Evolutionary conservation across 23 tunicate species (phyloP), one percentile per base, ranked within the genome.

Genomic region (Styela plicata): DNA sequence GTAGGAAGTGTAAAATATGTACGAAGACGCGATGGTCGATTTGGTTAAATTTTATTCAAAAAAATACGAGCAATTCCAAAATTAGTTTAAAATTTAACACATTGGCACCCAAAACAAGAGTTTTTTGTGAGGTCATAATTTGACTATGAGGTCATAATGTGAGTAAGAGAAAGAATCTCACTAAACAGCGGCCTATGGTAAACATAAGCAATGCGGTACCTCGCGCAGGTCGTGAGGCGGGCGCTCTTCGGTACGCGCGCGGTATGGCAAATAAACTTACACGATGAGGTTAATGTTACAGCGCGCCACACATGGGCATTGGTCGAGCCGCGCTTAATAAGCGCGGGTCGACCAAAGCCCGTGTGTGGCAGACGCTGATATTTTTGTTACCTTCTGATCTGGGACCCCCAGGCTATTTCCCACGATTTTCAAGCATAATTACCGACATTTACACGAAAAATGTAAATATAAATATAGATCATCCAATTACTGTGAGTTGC

Each of bases 371-470:
- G n/a, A n/a, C n/a, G n/a, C n/a, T n/a, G n/a, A n/a, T n/a, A n/a
- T n/a, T n/a, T 44, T 44, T 44, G 57, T 44, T 44, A 44, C 10
- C 13, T 44, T 44, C 16, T 36, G 29, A 27, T 27, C 5, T 7
- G 34, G 77, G 36, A 30, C 36, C 77, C n/a, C 24, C 17, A 17
- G 77, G 77, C 77, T 71, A 71, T 71, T 71, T 71, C 77, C 77
- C 77, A 71, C 77, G 77, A 19, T 71, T 16, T 28, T 34, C 3
- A 71, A 27, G 77, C 3, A 29, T 71, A 71, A 71, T 71, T 71
- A 29, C 77, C 57, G 57, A 44, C 57, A 44, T 44, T 44, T 44
- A 30, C 35, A 30, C 35, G 34, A 21, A 71, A 71, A 28, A 71
- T 34, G 77, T 71, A 71, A 71, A 71, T 71, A 71, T 3, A 71